These are phyloP conservation scores for Clarias pachynema DNA, from an alignment of 2,797 vertebrate genomes.

Conservation along the genomic window DNA sequence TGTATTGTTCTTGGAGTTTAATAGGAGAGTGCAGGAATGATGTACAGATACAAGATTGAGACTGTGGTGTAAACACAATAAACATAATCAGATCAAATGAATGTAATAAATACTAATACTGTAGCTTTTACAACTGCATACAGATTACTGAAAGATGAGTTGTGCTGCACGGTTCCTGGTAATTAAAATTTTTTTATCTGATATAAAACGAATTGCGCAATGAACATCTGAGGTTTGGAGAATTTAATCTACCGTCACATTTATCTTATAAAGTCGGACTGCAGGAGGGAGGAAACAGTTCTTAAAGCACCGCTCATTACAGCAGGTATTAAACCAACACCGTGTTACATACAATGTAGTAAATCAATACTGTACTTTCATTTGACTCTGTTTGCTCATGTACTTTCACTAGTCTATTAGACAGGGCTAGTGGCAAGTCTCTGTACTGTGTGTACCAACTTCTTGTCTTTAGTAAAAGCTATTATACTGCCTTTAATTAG, in stretches of 20 bases:
- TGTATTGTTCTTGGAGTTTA: neutral
- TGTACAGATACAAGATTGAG: neutral
- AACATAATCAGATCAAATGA: neutral
- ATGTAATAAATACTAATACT: conserved; percentile 10
- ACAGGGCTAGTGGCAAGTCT: neutral
- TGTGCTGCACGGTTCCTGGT: neutral
- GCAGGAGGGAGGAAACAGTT: neutral
- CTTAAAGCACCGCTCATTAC: conserved; percentile 4
- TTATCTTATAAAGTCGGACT: conserved; percentile 1
- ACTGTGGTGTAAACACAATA: neutral
- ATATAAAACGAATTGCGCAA: neutral
- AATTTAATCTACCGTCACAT: neutral
- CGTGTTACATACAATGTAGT: neutral
- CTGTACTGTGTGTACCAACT: neutral
- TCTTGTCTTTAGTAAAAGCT: neutral
- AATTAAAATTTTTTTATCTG: conserved; percentile 12
- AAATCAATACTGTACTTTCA: conserved; percentile 10
- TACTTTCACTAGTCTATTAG: neutral
- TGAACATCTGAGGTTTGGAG: neutral
- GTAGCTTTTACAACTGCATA: neutral
- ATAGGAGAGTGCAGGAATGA: neutral
- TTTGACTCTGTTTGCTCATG: neutral
- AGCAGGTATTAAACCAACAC: conserved; percentile 16
- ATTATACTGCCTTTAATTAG: conserved; percentile 11
- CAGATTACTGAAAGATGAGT: neutral